A percentile compares a stretch with the other conserved stretches of the same genome.
Conservation (phyloP, 2,888 invertebrate genomes). For the Oxycera nigricornis region DNA sequence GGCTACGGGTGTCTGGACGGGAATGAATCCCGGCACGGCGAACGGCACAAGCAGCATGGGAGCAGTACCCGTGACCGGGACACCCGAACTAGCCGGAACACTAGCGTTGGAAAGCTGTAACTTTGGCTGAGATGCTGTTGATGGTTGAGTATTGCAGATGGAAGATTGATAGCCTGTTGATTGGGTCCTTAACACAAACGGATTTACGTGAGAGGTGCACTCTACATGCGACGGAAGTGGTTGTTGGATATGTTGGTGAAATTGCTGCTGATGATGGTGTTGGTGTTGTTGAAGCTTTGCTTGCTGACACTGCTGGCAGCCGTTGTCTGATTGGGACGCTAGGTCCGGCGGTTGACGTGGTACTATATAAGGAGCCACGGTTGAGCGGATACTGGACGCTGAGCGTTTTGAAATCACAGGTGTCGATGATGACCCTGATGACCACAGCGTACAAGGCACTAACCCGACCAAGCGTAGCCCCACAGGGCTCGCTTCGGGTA, state of each 20-base stretch:
- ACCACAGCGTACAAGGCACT: constrained; percentile 57
- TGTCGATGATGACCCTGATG: constrained; percentile 56
- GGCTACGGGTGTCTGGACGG: constrained; percentile 47
- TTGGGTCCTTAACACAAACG: constrained; percentile 41
- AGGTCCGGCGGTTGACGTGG: constrained; percentile 14
- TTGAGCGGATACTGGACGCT: constrained; percentile 49
- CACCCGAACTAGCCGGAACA: constrained; percentile 4
- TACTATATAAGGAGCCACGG: constrained; percentile 54
- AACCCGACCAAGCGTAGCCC: constrained; percentile 58
- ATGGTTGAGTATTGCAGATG: constrained; percentile 16
- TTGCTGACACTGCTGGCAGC: constrained; percentile 33
- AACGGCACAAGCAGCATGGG: constrained; percentile 56
- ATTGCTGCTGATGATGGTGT: constrained; percentile 40
- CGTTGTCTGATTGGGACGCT: constrained; percentile 33
- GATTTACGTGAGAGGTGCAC: constrained; percentile 45
- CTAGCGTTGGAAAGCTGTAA: background rate
- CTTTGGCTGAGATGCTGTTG: constrained; percentile 32
- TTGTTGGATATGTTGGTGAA: constrained; percentile 43
- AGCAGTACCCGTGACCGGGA: constrained; percentile 36
- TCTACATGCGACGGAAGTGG: constrained; percentile 39
- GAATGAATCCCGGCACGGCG: constrained; percentile 53
- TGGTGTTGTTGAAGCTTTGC: background rate
- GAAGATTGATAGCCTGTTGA: constrained; percentile 44
- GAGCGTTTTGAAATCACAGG: constrained; percentile 38
- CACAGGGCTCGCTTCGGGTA: constrained; percentile 56